These are phyloP conservation scores for Ichneumoninae sp. DNA, from an alignment of 2,888 invertebrate species.

Conservation along the genomic window DNA sequence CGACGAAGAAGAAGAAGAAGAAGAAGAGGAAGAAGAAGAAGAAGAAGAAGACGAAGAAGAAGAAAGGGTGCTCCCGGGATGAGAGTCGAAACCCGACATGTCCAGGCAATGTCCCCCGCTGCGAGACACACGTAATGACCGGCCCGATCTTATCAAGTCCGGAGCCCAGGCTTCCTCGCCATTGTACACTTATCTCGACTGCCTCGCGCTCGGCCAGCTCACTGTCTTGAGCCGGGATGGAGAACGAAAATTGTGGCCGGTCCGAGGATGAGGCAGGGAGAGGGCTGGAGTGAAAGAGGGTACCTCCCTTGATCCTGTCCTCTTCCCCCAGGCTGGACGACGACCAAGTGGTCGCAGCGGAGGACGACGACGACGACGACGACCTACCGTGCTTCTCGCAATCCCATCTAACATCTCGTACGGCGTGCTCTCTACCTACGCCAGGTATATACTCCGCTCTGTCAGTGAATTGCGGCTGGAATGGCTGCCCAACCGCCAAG, in stretches of 20 bases:
- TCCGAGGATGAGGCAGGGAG: conserved; percentile 36
- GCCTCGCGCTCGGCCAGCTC: conserved; percentile 70
- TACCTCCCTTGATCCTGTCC: conserved; percentile 57
- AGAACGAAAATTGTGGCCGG: conserved; percentile 58
- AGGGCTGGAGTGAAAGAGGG: conserved; percentile 56
- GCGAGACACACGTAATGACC: conserved; percentile 82
- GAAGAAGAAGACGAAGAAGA: conserved; percentile 42
- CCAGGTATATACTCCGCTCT: conserved; percentile 14
- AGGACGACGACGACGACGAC: conserved; percentile 46
- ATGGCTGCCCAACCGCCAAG: conserved; percentile 27
- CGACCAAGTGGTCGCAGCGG: conserved; percentile 45
- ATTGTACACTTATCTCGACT: conserved; percentile 79
- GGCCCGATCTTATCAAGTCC: conserved; percentile 80
- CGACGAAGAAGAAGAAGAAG: conserved; percentile 20
- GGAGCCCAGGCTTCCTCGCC: conserved; percentile 72
- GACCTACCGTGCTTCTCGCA: conserved; percentile 54
- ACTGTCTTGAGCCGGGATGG: conserved; percentile 55
- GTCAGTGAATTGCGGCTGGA: conserved; percentile 29
- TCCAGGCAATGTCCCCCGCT: conserved; percentile 79
- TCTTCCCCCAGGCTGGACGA: conserved; percentile 56
- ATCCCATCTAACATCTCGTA: conserved; percentile 65
- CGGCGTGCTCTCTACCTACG: conserved; percentile 23
- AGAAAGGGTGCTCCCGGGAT: conserved; percentile 73
- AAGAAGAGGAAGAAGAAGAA: conserved; percentile 52
- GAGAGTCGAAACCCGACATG: conserved; percentile 80